Percentiles rank a stretch among this genome's conserved stretches.
Conservation (phyloP, 2,797 vertebrate species). For the Coregonus sp. region DNA sequence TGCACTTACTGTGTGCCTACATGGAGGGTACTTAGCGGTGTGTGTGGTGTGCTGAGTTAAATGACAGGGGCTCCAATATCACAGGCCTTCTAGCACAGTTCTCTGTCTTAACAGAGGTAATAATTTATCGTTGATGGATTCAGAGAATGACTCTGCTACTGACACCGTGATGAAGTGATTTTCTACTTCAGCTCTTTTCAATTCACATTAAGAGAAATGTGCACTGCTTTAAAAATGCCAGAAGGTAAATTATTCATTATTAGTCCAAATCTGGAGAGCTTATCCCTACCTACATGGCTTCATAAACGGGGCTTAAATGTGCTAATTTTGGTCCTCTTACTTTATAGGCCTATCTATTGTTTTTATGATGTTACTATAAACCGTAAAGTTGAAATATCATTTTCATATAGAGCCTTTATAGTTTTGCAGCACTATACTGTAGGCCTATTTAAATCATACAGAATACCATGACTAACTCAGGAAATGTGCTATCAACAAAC, state of each 20-base stretch:
- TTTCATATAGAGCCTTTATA: neutral
- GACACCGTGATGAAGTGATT: slow-evolving; percentile 82
- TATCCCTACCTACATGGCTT: neutral
- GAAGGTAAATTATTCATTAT: neutral
- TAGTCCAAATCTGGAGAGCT: neutral
- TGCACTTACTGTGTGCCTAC: no score
- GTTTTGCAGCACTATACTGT: neutral
- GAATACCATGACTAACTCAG: no score
- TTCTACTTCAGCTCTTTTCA: slow-evolving; percentile 93
- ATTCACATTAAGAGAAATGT: slow-evolving; percentile 76
- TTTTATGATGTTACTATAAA: no score
- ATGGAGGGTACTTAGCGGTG: no score
- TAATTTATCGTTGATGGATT: slow-evolving; percentile 34
- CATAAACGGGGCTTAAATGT: neutral
- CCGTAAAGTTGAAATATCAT: neutral
- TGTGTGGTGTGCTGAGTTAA: no score
- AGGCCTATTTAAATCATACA: neutral
- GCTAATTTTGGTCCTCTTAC: neutral
- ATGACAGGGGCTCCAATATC: no score
- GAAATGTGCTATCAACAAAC: no score
- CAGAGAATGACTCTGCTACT: slow-evolving; percentile 20
- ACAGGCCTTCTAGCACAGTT: no score
- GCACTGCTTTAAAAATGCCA: neutral
- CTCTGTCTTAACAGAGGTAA: slow-evolving; percentile 5
- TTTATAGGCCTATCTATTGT: neutral